These are phyloP conservation scores for Archaeoteleia sp. DNA, from an alignment of 2,888 invertebrate genomes.

Conservation along the genomic window DNA sequence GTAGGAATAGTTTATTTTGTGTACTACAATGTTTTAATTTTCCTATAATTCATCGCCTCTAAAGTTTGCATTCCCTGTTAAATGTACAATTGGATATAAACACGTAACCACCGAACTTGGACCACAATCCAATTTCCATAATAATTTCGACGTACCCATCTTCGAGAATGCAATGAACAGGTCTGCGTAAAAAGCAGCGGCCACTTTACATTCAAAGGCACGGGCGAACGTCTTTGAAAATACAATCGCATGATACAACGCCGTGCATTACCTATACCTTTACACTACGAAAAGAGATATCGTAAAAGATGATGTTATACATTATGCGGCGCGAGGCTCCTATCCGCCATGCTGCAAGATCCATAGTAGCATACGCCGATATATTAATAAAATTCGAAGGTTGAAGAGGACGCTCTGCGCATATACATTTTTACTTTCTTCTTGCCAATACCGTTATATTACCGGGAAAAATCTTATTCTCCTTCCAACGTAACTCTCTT, in stretches of 20 bases:
- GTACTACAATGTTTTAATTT: too few species aligned
- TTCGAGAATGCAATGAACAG: slow-evolving; percentile 48
- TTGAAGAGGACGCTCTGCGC: slow-evolving; percentile 62
- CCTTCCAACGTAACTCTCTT: slow-evolving; percentile 53
- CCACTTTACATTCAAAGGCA: slow-evolving; percentile 73
- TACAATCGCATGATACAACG: slow-evolving; percentile 74
- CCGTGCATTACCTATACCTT: slow-evolving; percentile 69
- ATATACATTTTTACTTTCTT: slow-evolving; percentile 61
- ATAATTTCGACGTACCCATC: slow-evolving; percentile 46
- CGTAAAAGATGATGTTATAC: slow-evolving; percentile 73
- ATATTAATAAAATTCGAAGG: slow-evolving; percentile 71
- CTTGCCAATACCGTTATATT: slow-evolving; percentile 60
- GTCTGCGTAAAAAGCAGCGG: slow-evolving; percentile 49
- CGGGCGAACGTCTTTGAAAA: slow-evolving; percentile 72
- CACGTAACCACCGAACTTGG: slow-evolving; percentile 35
- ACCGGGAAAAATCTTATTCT: slow-evolving; percentile 62
- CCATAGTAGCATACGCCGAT: slow-evolving; percentile 60
- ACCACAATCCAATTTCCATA: slow-evolving; percentile 52
- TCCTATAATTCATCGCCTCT: slow-evolving; percentile 8
- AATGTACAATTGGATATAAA: slow-evolving; percentile 35
- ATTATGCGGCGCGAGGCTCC: slow-evolving; percentile 67
- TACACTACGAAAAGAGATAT: slow-evolving; percentile 65
- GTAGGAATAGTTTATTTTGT: too few species aligned
- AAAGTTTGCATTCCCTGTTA: slow-evolving; percentile 30
- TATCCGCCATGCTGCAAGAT: slow-evolving; percentile 46